Evolutionary conservation across 2,797 vertebrate species (phyloP).

Genomic region (Bradypus variegatus): DNA sequence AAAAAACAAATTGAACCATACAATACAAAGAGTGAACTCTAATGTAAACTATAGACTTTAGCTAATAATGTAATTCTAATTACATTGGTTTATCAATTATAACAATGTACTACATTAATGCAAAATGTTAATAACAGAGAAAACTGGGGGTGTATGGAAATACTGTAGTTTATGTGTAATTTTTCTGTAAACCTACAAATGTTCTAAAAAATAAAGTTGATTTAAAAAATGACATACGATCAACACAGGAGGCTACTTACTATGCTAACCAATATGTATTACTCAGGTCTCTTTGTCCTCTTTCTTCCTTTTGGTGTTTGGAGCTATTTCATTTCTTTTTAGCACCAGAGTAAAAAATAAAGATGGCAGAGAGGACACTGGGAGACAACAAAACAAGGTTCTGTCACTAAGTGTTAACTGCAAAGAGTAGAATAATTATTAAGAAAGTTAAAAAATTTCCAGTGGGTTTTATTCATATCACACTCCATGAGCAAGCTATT

Average conservation of each 20-base stretch:
- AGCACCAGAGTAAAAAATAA: background rate
- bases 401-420: background rate
- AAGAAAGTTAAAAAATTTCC: background rate
- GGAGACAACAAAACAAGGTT: background rate
- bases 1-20: no score
- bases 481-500: background rate
- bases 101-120: no score
- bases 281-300: background rate
- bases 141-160: no score
- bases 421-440: background rate
- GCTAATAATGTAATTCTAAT: no score
- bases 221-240: background rate
- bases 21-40: no score
- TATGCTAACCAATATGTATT: background rate
- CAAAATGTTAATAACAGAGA: no score
- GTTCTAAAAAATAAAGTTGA: no score
- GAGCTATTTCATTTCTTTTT: background rate
- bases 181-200: no score
- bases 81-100: no score
- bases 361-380: background rate
- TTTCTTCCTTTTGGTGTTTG: background rate
- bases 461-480: background rate
- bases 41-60: no score
- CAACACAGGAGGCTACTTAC: background rate
- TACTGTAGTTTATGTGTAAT: no score